A percentile compares a stretch with the other conserved stretches of the same genome.
These are phyloP conservation scores for Loxodonta africana DNA, from an alignment of 2,113 vertebrate genomes.

Conservation along the genomic window DNA sequence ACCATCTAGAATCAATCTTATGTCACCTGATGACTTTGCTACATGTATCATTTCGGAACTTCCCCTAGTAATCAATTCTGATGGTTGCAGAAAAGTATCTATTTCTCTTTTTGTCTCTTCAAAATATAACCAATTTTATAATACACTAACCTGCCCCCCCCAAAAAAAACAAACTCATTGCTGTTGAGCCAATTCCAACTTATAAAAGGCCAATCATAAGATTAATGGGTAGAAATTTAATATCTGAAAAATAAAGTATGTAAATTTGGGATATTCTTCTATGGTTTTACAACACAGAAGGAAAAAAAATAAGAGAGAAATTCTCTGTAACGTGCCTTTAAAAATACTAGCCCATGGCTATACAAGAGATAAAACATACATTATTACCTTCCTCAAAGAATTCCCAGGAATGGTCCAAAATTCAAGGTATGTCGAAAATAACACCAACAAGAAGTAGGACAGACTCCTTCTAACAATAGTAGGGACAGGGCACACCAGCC, in stretches of 20 bases:
- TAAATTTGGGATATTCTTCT: neutral
- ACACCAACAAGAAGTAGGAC: neutral
- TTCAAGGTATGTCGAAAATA: neutral
- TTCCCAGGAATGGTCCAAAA: neutral
- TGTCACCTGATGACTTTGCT: neutral
- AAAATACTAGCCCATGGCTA: neutral
- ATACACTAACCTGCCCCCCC: neutral
- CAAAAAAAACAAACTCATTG: no score
- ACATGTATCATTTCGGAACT: neutral
- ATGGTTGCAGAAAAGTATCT: neutral
- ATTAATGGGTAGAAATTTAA: neutral
- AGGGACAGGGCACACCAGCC: neutral
- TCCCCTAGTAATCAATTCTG: neutral
- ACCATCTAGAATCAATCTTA: neutral
- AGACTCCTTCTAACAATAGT: neutral
- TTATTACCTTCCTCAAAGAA: neutral
- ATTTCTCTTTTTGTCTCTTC: neutral
- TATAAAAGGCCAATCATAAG: neutral
- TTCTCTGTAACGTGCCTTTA: neutral
- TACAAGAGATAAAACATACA: neutral
- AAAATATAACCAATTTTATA: conserved; percentile 17
- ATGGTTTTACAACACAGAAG: neutral
- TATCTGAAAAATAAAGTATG: neutral
- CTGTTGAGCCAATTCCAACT: no score
- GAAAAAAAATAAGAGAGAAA: neutral